Evolutionary conservation across 1,140 invertebrate species (phyloP).

Genomic region (Diabrotica undecimpunctata): DNA sequence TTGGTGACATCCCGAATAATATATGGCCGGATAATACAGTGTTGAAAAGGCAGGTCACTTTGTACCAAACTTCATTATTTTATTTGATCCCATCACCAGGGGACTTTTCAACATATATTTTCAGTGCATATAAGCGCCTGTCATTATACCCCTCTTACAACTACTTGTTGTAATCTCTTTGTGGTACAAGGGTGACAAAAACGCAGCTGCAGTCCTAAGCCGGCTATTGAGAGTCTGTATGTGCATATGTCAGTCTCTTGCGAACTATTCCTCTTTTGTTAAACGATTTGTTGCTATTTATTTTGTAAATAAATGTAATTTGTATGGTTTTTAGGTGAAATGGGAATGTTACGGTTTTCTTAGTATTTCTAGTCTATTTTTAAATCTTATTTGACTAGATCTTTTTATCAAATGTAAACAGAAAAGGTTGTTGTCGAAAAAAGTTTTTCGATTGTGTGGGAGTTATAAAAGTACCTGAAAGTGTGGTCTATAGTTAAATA

Average conservation of each 20-base stretch:
- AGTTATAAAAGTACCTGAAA: no score
- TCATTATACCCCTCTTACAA: not conserved
- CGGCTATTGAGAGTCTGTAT: constrained; percentile 34
- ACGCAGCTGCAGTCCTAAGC: constrained; percentile 38
- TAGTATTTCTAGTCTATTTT: constrained; percentile 1
- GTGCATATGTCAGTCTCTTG: constrained; percentile 37
- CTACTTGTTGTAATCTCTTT: constrained; percentile 16
- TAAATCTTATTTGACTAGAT: not conserved
- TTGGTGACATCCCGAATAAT: constrained; percentile 44
- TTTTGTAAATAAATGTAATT: constrained; percentile 28
- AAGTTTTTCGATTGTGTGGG: no score
- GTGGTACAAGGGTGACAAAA: constrained; percentile 33
- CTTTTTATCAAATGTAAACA: not conserved
- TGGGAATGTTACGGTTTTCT: constrained; percentile 20
- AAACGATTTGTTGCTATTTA: constrained; percentile 24
- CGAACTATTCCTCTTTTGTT: constrained; percentile 13
- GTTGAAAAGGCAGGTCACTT: constrained; percentile 49
- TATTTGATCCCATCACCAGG: constrained; percentile 41
- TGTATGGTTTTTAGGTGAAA: constrained; percentile 19
- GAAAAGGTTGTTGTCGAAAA: no score
- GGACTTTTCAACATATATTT: constrained; percentile 21
- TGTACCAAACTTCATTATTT: constrained; percentile 48
- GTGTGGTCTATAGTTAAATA: no score
- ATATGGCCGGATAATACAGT: constrained; percentile 47
- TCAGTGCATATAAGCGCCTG: constrained; percentile 8